These are phyloP conservation scores for Myotis davidii DNA, from an alignment of 2,113 vertebrate species.

Conservation along the genomic window DNA sequence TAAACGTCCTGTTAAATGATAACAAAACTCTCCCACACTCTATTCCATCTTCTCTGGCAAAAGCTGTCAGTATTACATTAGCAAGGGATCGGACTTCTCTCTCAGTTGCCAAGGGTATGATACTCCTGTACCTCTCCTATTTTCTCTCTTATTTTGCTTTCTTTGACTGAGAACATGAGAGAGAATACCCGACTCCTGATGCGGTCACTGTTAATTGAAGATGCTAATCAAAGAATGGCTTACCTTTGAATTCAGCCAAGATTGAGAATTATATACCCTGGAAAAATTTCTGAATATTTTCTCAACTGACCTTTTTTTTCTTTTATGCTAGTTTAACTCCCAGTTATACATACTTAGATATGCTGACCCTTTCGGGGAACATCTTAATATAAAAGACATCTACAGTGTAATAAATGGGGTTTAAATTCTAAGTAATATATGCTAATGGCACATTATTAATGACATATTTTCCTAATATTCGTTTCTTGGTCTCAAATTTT, in stretches of 20 bases:
- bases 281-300: slow-evolving; percentile 46
- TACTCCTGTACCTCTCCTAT: not conserved
- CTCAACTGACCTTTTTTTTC: slow-evolving; percentile 19
- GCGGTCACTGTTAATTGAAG: slow-evolving; percentile 8
- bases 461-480: slow-evolving; percentile 60
- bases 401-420: slow-evolving; percentile 19
- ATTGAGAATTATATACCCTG: not conserved
- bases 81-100: slow-evolving; percentile 34
- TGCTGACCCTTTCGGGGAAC: slow-evolving; percentile 33
- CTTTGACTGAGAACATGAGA: slow-evolving; percentile 55
- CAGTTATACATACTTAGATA: slow-evolving; percentile 41
- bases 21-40: slow-evolving; percentile 73
- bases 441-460: slow-evolving; percentile 55
- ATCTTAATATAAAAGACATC: slow-evolving; percentile 53
- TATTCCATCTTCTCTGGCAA: slow-evolving; percentile 53
- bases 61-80: slow-evolving; percentile 55
- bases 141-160: slow-evolving; percentile 33
- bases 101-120: slow-evolving; percentile 17
- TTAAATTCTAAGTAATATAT: slow-evolving; percentile 61
- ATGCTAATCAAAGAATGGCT: slow-evolving; percentile 57
- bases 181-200: not conserved
- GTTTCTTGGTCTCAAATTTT: slow-evolving; percentile 54
- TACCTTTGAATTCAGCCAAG: slow-evolving; percentile 51
- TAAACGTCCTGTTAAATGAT: slow-evolving; percentile 59
- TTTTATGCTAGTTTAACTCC: slow-evolving; percentile 48